Evolutionary conservation across 92 coral and sea anemone genomes (phyloP).

Genomic region (Parazoanthus swiftii): DNA sequence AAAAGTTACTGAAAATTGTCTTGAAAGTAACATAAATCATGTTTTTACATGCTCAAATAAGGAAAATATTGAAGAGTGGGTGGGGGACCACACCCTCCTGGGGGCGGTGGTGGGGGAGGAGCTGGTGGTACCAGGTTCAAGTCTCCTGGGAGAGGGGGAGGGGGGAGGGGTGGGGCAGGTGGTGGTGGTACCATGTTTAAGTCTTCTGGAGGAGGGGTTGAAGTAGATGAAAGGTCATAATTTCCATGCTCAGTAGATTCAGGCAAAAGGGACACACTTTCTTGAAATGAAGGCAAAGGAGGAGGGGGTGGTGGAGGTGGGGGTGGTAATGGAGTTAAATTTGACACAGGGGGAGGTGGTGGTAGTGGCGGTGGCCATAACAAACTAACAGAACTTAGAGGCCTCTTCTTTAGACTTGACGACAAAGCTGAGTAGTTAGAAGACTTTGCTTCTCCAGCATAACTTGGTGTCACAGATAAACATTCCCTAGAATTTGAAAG

Average conservation of each 20-base stretch:
- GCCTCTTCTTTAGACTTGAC: constrained; percentile 29
- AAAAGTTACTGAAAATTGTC: too few species aligned
- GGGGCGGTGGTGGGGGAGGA: too few species aligned
- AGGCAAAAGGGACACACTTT: neutral
- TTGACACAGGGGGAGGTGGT: constrained; percentile 67
- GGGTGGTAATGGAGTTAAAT: constrained; percentile 35
- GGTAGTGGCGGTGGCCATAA: constrained; percentile 82
- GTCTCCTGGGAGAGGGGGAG: too few species aligned
- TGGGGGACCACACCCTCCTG: constrained; percentile 35
- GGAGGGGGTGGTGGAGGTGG: constrained; percentile 37
- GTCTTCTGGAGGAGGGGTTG: constrained; percentile 21
- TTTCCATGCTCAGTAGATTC: neutral
- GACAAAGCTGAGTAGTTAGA: constrained; percentile 28
- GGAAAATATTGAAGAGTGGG: constrained; percentile 63
- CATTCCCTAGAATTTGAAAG: constrained; percentile 15
- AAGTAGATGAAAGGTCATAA: constrained; percentile 17
- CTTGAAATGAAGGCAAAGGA: neutral
- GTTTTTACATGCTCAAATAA: too few species aligned
- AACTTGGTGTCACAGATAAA: neutral
- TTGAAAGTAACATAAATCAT: too few species aligned
- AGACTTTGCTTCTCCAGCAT: constrained; percentile 10
- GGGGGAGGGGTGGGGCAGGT: too few species aligned
- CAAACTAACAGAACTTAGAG: constrained; percentile 42
- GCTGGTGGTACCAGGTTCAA: too few species aligned
- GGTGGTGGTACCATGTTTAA: constrained; percentile 45